Percentiles rank a stretch among this genome's conserved stretches.
Evolutionary conservation across 2,888 invertebrate genomes (phyloP).

Genomic region (Trachelus stipa): DNA sequence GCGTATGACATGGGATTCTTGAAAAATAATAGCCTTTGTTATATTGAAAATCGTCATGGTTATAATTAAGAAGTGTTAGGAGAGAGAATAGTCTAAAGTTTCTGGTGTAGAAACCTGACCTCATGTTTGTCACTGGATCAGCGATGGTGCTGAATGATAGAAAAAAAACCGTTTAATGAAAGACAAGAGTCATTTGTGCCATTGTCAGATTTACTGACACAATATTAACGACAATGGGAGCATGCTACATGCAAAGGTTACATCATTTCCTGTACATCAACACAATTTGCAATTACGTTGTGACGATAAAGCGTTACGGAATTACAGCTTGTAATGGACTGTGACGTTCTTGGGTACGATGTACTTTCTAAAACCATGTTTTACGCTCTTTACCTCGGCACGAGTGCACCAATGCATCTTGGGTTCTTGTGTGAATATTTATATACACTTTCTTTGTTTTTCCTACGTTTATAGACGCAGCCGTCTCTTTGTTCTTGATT

Average conservation of each 20-base stretch:
- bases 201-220: background rate
- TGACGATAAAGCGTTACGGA: constrained; percentile 37
- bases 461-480: background rate
- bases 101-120: background rate
- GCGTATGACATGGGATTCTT: background rate
- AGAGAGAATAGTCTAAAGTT: background rate
- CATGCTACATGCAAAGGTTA: constrained; percentile 34
- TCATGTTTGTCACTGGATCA: background rate
- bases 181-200: background rate
- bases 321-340: constrained; percentile 32
- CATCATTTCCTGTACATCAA: constrained; percentile 33
- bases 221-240: constrained; percentile 5
- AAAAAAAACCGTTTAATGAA: background rate
- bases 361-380: constrained; percentile 33
- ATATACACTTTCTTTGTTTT: background rate
- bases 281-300: constrained; percentile 43
- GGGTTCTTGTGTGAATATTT: background rate
- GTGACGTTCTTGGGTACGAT: constrained; percentile 24
- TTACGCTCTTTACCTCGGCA: background rate
- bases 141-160: background rate
- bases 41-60: background rate
- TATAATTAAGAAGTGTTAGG: background rate
- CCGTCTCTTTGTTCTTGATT: background rate
- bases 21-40: background rate
- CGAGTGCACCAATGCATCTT: constrained; percentile 1